Evolutionary conservation across 2,888 invertebrate genomes (phyloP), one percentile per base, ranked within the genome.

Genomic region (Micoletzkya japonica): DNA sequence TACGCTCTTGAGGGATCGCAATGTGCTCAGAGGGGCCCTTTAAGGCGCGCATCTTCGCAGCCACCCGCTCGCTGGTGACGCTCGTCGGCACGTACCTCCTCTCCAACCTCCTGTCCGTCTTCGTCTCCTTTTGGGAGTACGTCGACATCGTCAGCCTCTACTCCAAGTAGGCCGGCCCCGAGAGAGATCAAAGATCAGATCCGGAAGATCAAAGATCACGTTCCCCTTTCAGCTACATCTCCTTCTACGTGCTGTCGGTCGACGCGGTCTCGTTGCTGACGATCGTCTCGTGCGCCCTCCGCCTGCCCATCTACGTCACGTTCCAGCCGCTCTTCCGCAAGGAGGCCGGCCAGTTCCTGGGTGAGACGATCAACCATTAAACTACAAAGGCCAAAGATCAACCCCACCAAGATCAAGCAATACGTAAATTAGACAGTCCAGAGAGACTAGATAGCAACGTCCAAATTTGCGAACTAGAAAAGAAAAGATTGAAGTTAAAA

Each of bases 1-100:
- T n/a, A n/a, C n/a, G n/a, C n/a, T n/a, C n/a, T n/a, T n/a, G n/a
- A n/a, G n/a, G n/a, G n/a, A n/a, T n/a, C n/a, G n/a, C n/a, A n/a
- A n/a, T n/a, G n/a, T n/a, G n/a, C n/a, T n/a, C n/a, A n/a, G n/a
- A n/a, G n/a, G n/a, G 2, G 17, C 14, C 14, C 34, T 73, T 57
- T 39, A 56, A 76, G 75, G 79, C 79, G 10, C 70, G 79, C 26
- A 79, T 79, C 36, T 74, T 75, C 54, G 77, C 79, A 0, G 76
- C 75, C 1, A 79, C 79, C 36, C 73, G 76, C 17, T 76, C 79
- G 2, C 72, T 79, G 24, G 76, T 77, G 28, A 77, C 77, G 63
- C 76, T 79, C 72, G 77, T 79, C 34, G 76, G 74, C 70, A 79
- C 79, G 2, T 77, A 79, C 70, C 73, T 79, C 49, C 72, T 79